Base-by-base conservation (phyloP, 2,888 invertebrate genomes). In the Pharmacophagus antenor region DNA sequence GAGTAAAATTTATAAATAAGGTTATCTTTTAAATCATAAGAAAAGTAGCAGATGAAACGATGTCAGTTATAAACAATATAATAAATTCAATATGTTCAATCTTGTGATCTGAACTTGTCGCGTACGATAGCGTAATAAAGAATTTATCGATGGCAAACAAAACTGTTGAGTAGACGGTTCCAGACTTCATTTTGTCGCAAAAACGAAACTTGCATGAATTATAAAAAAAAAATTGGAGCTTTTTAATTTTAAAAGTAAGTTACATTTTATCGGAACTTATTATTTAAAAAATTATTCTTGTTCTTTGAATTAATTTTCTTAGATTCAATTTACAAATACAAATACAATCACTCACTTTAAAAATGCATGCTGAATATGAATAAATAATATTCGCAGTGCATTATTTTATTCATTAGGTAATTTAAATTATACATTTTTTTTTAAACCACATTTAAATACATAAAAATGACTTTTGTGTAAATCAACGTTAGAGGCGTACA, bases 81-180 rank as follows among this genome's bases (percentile, higher is more conserved):
- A 48, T 54, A 48, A 59, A 54, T 54, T 54, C 49, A 48, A 18
- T 48, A 20, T 23, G 18, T 54, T 12, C 22, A 59, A 54, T 54
- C 48, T 48, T 42, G 42, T 21, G 49, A 18, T 46, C 7, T 5
- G 42, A 54, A 54, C 42, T 54, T 44, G 54, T 49, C 47, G 42
- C 41, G 58, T 53, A 27, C 25, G 49, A 48, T 54, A 6, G 42
- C 18, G 49, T 37, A 54, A 49, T 59, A 59, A 59, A 58, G 48
- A 44, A 25, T 42, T 54, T 21, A 59, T 54, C 7, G 22, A 17
- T 15, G 15, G 41, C n/a, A 10, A 47, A 21, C 48, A 58, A 58
- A 58, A 47, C n/a, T 52, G 51, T 52, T 31, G 46, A 31, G 17
- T 44, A 50, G 8, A 31, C 23, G 22, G 22, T 37, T 58, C 10